Conservation (phyloP, 1,140 invertebrate genomes). For the Cydia strobilella region DNA sequence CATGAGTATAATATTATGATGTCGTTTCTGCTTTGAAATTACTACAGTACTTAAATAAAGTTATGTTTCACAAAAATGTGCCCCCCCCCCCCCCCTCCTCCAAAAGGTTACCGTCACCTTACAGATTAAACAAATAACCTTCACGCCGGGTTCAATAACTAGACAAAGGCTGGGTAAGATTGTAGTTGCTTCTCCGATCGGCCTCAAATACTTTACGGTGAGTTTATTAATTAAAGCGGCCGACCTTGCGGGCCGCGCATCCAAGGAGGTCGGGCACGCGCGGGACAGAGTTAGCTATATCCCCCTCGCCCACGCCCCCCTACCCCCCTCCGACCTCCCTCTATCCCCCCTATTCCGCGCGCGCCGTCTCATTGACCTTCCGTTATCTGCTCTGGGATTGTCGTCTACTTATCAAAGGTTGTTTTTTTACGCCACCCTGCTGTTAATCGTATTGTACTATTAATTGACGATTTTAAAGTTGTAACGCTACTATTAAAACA, state of each 20-base stretch:
- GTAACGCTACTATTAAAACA: not conserved
- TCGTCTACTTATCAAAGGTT: conserved; percentile 55
- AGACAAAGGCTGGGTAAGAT: conserved; percentile 75
- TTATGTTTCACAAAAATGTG: not conserved
- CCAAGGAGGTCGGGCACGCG: conserved; percentile 74
- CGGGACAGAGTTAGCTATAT: conserved; percentile 55
- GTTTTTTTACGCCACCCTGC: conserved; percentile 24
- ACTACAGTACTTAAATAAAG: too few relatives aligned
- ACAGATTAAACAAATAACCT: conserved; percentile 56
- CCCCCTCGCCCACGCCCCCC: conserved; percentile 24
- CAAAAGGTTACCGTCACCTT: not conserved
- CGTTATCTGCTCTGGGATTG: conserved; percentile 71
- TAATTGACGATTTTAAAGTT: not conserved
- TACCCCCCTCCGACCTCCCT: conserved; percentile 42
- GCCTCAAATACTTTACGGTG: conserved; percentile 78
- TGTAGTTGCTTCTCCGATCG: conserved; percentile 71
- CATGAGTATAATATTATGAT: too few relatives aligned
- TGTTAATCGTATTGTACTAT: conserved; percentile 24
- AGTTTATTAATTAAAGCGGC: conserved; percentile 79
- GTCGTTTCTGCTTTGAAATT: too few relatives aligned
- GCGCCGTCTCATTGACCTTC: conserved; percentile 72
- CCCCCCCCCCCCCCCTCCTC: not conserved
- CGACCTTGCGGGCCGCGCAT: conserved; percentile 78
- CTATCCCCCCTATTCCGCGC: conserved; percentile 41
- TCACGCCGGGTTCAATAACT: conserved; percentile 70